Percentiles rank a stretch among this genome's conserved stretches.
Evolutionary conservation across 64 coral and sea anemone species (phyloP).

Genomic region (Anthopleura sola): DNA sequence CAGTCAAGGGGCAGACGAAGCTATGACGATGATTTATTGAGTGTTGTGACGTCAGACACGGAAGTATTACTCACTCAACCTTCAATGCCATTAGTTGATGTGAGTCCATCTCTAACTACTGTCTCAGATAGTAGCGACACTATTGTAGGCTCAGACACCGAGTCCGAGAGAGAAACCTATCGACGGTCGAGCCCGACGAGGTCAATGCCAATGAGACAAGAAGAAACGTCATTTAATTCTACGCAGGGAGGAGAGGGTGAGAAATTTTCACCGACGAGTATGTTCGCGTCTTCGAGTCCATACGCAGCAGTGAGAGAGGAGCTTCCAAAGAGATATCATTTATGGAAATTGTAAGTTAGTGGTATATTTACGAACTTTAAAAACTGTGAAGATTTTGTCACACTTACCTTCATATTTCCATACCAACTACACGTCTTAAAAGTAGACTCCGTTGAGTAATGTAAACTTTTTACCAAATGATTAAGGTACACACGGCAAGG

Average conservation of each 20-base stretch:
- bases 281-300: constrained; percentile 80
- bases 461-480: too few species aligned
- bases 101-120: constrained; percentile 85
- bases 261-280: constrained; percentile 70
- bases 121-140: constrained; percentile 93
- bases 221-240: background rate
- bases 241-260: constrained; percentile 15
- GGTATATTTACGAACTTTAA: too few species aligned
- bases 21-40: constrained; percentile 82
- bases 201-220: background rate
- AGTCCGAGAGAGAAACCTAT: constrained; percentile 41
- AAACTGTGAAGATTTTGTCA: too few species aligned
- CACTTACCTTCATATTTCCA: too few species aligned
- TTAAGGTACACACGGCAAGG: too few species aligned
- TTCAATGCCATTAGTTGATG: constrained; percentile 90
- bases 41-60: constrained; percentile 70
- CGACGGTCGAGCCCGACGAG: background rate
- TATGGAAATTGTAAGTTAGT: constrained; percentile 86
- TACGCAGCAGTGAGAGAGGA: constrained; percentile 82
- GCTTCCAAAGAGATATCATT: constrained; percentile 72
- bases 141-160: constrained; percentile 66
- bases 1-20: constrained; percentile 42
- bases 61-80: constrained; percentile 73
- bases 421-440: too few species aligned
- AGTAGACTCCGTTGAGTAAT: too few species aligned